Base-by-base conservation (phyloP, 2,888 invertebrate species). In the Pristionchus maxplancki region DNA sequence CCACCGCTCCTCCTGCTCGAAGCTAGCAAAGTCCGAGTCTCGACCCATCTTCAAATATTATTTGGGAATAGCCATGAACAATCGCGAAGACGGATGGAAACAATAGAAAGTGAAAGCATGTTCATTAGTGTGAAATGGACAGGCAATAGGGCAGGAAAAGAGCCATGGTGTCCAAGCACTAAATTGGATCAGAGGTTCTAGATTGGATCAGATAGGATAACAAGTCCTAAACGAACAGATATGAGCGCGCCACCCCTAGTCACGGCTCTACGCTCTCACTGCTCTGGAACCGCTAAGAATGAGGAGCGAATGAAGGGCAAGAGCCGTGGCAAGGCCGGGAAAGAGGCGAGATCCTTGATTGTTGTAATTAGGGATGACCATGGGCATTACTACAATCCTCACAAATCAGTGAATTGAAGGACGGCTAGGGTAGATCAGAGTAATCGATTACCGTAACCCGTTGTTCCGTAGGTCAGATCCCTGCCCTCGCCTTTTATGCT, bases 1-100 rank as follows among this genome's bases (percentile, higher is more conserved):
- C 86, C 86, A 87, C 34, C 86, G 67, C 28, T 87, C 86, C 50
- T 87, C 86, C 71, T 87, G 71, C 31, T 62, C 85, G 48, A n/a
- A 64, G 31, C 64, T 64, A 17, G 11, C 62, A n/a, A 85, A 85
- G 28, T 20, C 40, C 2, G 37, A 31, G 44, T 31, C 62, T 20
- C 53, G n/a, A 28, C 82, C 82, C 82, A 83, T 83, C 50, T 31
- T 83, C 2, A 28, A 40, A 40, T 78, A 40, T 24, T 67, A 6
- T 13, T 31, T 67, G 5, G 31, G 15, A 4, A 74, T 13, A 58
- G 44, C 44, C 6, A 67, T 34, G 9, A 20, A 37, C 37, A 71
- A 20, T 15, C 28, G 20, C 11, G 34, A 34, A 17, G 15, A 4
- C 28, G 31, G 37, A 15, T 17, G 20, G 0, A 17, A 8, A 71